Evolutionary conservation across 2,888 invertebrate species (phyloP).

Genomic region (Chloromyia formosa): DNA sequence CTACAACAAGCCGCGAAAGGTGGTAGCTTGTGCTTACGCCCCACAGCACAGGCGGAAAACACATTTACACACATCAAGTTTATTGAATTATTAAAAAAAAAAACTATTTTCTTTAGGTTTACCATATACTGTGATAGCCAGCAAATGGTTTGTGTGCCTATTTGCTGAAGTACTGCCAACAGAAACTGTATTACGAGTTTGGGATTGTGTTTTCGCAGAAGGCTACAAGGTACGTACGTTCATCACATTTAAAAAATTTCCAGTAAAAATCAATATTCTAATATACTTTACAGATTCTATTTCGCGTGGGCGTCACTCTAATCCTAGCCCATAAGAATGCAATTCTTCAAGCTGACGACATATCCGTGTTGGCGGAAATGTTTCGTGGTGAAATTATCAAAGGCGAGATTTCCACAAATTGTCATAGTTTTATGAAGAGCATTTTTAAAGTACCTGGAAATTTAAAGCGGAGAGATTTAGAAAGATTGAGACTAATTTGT

Average conservation of each 20-base stretch:
- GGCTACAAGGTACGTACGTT: constrained; percentile 74
- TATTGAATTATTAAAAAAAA: no score
- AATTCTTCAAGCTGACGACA: constrained; percentile 81
- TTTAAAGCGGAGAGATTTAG: constrained; percentile 65
- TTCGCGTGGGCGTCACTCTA: constrained; percentile 86
- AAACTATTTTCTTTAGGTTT: constrained; percentile 68
- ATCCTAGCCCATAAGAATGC: constrained; percentile 76
- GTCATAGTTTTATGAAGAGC: constrained; percentile 89
- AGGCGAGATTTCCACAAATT: constrained; percentile 80
- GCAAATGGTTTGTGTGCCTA: constrained; percentile 96
- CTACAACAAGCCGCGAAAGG: no score
- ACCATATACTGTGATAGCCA: constrained; percentile 90
- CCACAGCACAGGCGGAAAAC: no score
- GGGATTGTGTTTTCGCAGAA: constrained; percentile 96
- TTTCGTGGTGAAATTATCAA: constrained; percentile 81
- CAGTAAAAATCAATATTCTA: neutral
- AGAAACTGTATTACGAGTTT: constrained; percentile 92
- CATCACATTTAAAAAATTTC: no score
- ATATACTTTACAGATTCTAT: constrained; percentile 70
- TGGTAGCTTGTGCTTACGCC: no score
- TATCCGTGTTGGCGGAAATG: constrained; percentile 81
- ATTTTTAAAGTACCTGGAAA: constrained; percentile 86
- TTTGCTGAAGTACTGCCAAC: constrained; percentile 93
- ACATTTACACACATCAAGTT: no score
- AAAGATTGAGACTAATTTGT: constrained; percentile 58